Evolutionary conservation across 2,113 vertebrate species (phyloP).

Genomic region (Engraulis encrasicolus): DNA sequence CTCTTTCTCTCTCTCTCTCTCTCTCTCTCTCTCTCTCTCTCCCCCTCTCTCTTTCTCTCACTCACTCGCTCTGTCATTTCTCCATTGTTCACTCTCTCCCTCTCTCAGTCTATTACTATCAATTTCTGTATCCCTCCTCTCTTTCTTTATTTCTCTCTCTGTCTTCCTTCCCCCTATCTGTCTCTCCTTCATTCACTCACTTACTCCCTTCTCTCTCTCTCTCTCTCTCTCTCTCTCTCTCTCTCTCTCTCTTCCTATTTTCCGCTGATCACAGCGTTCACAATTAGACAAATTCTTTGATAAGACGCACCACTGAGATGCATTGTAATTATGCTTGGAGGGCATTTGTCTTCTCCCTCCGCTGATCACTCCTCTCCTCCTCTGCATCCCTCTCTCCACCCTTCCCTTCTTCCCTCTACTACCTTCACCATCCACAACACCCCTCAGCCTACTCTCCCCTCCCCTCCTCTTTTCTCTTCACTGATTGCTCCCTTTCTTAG

Average conservation of each 20-base stretch:
- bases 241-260: slow-evolving; percentile 8
- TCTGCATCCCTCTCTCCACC: not conserved
- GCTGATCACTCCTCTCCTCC: slow-evolving; percentile 9
- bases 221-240: slow-evolving; percentile 13
- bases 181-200: slow-evolving; percentile 4
- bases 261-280: slow-evolving; percentile 71
- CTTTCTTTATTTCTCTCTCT: not conserved
- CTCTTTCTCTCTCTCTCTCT: slow-evolving; percentile 20
- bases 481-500: too few relatives aligned
- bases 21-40: not conserved
- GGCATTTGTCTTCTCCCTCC: slow-evolving; percentile 58
- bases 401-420: too few relatives aligned
- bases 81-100: slow-evolving; percentile 9
- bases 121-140: slow-evolving; percentile 18
- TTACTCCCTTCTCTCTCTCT: slow-evolving; percentile 8
- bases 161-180: not conserved
- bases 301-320: slow-evolving; percentile 67
- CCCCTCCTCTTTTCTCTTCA: not conserved
- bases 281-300: slow-evolving; percentile 70
- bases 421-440: not conserved
- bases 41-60: slow-evolving; percentile 32
- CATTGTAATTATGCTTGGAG: slow-evolving; percentile 71
- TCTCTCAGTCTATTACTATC: not conserved
- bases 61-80: slow-evolving; percentile 30
- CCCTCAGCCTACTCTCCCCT: not conserved